Evolutionary conservation across 1,140 invertebrate genomes (phyloP).

Genomic region (Drosophila prosaltans): DNA sequence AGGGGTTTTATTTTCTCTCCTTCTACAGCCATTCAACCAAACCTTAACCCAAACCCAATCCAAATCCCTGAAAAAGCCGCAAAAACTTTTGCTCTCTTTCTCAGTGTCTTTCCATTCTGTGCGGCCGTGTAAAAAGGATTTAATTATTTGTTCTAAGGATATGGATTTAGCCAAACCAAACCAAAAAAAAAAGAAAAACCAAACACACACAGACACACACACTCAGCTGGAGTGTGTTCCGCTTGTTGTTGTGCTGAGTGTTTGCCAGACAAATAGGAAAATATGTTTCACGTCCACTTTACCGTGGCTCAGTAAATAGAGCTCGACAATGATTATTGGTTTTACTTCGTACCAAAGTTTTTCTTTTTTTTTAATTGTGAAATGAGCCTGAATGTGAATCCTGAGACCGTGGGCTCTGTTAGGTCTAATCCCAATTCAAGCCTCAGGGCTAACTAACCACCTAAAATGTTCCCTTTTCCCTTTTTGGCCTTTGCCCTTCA

Average conservation of each 20-base stretch:
- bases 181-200: conserved; percentile 22
- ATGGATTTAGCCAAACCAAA: conserved; percentile 42
- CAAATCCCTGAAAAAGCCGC: conserved; percentile 13
- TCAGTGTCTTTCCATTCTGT: conserved; percentile 44
- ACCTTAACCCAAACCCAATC: conserved; percentile 7
- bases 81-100: conserved; percentile 37
- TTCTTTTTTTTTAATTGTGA: conserved; percentile 48
- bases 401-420: conserved; percentile 5
- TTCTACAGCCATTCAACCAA: conserved; percentile 23
- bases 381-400: conserved; percentile 44
- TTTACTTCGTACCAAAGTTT: conserved; percentile 33
- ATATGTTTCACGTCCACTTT: conserved; percentile 77
- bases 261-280: conserved; percentile 64
- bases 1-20: conserved; percentile 56
- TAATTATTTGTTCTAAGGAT: conserved; percentile 83
- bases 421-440: conserved; percentile 42
- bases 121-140: conserved; percentile 81
- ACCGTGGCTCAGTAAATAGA: conserved; percentile 50
- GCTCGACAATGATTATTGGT: conserved; percentile 35
- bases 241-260: conserved; percentile 33
- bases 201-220: conserved; percentile 5
- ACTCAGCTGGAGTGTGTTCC: not conserved
- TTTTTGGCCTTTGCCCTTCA: conserved; percentile 18
- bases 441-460: conserved; percentile 48
- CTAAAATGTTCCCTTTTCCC: too few species aligned